Base-by-base conservation (phyloP, 2,797 vertebrate species). In the Microctenopoma steveboyesi region DNA sequence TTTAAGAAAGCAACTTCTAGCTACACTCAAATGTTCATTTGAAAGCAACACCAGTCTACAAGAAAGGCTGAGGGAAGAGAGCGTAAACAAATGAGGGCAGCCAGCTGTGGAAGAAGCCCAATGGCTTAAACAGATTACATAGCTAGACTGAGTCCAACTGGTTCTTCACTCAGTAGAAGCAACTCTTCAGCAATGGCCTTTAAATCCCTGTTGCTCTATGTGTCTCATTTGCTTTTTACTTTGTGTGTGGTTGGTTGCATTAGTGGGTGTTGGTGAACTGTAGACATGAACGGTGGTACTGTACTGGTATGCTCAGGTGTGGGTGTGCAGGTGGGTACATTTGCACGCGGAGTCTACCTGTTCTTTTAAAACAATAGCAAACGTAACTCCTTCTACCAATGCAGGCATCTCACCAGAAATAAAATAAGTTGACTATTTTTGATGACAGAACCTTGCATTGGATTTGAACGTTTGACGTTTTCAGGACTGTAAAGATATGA, bases 111-210 rank as follows among this genome's bases (percentile, higher is more conserved):
- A 74, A 69, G 72, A 81, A 78, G 74, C 74, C 28, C 0, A 52
- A 35, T 50, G 74, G 81, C 86, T 89, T 84, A 79, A 52, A 64
- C 22, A 52, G 85, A 89, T 90, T 88, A 85, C 5, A 13, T 15
- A 39, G 18, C 66, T 76, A 84, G 86, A 4, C 70, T 59, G 42
- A 66, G 57, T 79, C 86, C 82, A 88, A 85, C 72, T 89, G 86
- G 59, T 88, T 69, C 60, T 25, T 64, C 50, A 78, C 15, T 7
- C 52, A 33, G 61, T 33, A 14, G 83, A 85, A 88, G 81, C 82
- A 89, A 81, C 35, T 74, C 45, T 51, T 15, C 46, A 72, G 60
- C 2, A 1, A 56, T 43, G 47, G 50, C 18, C 51, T 82, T 62
- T 79, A 25, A 68, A 78, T 78, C 30, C 67, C 22, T 11, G 45